Evolutionary conservation across 92 coral and sea anemone genomes (phyloP).

Genomic region (Desmophyllum pertusum): DNA sequence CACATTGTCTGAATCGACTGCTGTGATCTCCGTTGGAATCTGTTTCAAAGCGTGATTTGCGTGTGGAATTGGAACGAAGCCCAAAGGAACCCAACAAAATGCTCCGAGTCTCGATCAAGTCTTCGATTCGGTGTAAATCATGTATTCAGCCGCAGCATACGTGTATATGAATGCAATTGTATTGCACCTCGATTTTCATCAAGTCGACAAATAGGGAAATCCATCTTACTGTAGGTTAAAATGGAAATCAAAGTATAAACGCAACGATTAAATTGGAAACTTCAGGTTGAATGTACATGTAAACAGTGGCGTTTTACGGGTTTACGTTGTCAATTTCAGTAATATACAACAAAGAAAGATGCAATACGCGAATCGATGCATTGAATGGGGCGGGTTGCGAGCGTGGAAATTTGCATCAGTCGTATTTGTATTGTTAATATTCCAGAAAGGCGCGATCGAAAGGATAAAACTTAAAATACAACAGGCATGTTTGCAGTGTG

Average conservation of each 20-base stretch:
- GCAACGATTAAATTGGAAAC: background rate
- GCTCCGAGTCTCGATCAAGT: background rate
- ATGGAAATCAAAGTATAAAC: background rate
- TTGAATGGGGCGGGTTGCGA: conserved; percentile 36
- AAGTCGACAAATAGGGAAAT: background rate
- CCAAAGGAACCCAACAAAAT: conserved; percentile 22
- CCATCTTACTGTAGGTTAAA: too few species aligned
- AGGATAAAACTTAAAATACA: background rate
- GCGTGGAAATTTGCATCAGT: conserved; percentile 13
- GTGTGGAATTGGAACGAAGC: background rate
- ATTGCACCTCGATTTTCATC: background rate
- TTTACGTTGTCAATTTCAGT: background rate
- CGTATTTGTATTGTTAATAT: conserved; percentile 5
- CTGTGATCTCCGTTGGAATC: background rate
- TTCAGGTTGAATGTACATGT: background rate
- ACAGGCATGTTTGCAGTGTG: background rate
- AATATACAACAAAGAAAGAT: conserved; percentile 14
- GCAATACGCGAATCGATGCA: background rate
- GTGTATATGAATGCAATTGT: background rate
- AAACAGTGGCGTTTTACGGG: background rate
- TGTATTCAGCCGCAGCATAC: background rate
- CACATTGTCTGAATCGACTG: background rate
- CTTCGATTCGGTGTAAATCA: background rate
- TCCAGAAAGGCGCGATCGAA: background rate
- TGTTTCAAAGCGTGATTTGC: conserved; percentile 2